Conservation (phyloP, 2,888 invertebrate genomes). For the Pristionchus arcanus region DNA sequence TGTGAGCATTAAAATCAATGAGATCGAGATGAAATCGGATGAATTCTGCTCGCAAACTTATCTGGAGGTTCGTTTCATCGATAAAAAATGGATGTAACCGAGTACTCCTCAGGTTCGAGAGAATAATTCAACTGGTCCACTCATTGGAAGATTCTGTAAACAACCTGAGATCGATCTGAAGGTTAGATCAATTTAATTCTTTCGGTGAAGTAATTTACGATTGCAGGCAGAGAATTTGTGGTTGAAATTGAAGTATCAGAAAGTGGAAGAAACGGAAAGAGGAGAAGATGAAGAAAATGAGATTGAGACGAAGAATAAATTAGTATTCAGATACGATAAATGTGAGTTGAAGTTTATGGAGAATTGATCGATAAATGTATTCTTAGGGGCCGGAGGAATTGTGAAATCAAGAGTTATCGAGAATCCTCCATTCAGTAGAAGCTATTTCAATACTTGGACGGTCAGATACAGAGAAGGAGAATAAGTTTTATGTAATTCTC, state of each 20-base stretch:
- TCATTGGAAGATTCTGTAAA: conserved; percentile 28
- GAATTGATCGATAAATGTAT: not conserved
- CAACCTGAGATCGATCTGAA: not conserved
- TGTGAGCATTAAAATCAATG: conserved; percentile 8
- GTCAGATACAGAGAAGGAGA: not conserved
- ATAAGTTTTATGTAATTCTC: not conserved
- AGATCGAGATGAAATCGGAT: not conserved
- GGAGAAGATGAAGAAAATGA: conserved; percentile 48
- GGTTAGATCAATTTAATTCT: conserved; percentile 27
- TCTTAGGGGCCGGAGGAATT: conserved; percentile 17
- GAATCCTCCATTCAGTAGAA: not conserved
- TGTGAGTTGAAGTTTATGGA: not conserved
- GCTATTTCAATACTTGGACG: not conserved
- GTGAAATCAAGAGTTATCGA: conserved; percentile 4
- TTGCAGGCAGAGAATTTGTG: conserved; percentile 60
- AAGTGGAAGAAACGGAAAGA: not conserved
- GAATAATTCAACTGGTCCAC: conserved; percentile 24
- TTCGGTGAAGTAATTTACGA: not conserved
- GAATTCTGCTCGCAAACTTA: not conserved
- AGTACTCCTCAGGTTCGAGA: not conserved
- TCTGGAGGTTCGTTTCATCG: not conserved
- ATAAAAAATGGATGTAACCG: not conserved
- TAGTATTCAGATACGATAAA: conserved; percentile 22
- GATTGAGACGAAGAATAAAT: conserved; percentile 36
- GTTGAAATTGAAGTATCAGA: conserved; percentile 63